phyloP scores from a whole-genome alignment of 2,797 vertebrate genomes.

The Tokudaia tokunoshimensis region DNA sequence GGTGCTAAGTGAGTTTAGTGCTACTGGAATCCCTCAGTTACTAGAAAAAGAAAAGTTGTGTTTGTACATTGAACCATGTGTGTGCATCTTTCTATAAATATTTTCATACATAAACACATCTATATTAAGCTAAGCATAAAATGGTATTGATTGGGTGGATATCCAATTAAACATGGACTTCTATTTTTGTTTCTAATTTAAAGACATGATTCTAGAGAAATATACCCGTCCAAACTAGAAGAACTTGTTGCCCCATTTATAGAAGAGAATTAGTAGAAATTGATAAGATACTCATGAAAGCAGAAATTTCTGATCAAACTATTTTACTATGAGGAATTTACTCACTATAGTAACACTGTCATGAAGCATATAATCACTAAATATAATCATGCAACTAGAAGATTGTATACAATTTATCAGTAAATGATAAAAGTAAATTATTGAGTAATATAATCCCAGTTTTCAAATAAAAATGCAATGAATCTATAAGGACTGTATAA shows the following conservation, averaged over 20 bases:
- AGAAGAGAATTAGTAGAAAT: too few species aligned
- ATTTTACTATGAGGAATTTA: too few species aligned
- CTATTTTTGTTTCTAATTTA: too few species aligned
- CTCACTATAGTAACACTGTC: too few species aligned
- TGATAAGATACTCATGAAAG: too few species aligned
- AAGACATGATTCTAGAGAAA: too few species aligned
- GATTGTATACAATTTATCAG: background rate
- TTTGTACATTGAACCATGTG: background rate
- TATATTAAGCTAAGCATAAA: conserved; percentile 17
- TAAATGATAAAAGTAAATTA: background rate
- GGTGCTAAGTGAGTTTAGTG: background rate
- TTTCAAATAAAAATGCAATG: background rate
- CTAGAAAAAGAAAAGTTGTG: background rate
- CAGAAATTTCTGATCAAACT: too few species aligned
- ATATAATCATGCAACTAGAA: conserved; percentile 21
- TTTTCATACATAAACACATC: background rate
- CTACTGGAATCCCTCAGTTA: background rate
- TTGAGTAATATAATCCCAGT: background rate
- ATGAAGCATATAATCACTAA: background rate
- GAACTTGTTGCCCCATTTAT: too few species aligned
- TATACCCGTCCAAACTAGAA: too few species aligned
- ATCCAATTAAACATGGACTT: conserved; percentile 20
- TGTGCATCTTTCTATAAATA: background rate
- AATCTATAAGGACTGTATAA: conserved; percentile 27
- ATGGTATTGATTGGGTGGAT: background rate